Evolutionary conservation across 2,113 vertebrate species (phyloP), one percentile per base, ranked within the genome.

Genomic region (Deroptyus accipitrinus): DNA sequence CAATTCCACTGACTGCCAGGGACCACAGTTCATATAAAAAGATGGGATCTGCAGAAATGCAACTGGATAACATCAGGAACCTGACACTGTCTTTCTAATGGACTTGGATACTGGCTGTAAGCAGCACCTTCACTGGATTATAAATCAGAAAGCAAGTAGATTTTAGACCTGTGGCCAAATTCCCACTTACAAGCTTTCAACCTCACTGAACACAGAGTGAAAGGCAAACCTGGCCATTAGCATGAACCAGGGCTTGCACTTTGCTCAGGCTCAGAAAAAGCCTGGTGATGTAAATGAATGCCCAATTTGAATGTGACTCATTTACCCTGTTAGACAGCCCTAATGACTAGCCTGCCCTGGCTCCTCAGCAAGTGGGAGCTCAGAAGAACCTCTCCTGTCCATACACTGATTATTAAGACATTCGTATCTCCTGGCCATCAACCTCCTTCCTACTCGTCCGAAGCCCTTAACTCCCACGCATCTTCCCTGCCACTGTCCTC

Each of bases 261-360:
- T 90, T 64, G 31, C 35, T n/a, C 7, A 6, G 83, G 73, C 61
- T 82, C 83, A 46, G 54, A 9, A 88, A 55, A 64, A 86, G 57
- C 22, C 57, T 37, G 39, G 64, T 11, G 76, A 92, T 81, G 69
- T 64, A 78, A 93, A 90, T 17, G 51, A 83, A 68, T n/a, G 73
- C 57, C 75, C 75, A 69, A 77, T 95, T 72, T 90, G 90, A 41
- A 52, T 88, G 80, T 77, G 90, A 95, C 72, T 96, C 92, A 86
- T 52, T 54, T 39, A 55, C 42, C 64, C 61, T 68, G 55, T 39
- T 76, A 88, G 79, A 95, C 94, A 96, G 83, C 64, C 52, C 76
- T 72, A 55, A 33, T 27, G 83, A 39, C 61, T n/a, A 33, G 42
- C 46, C 85, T 93, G 75, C 23, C 75, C 72, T 8, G 22, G 54